Base-by-base conservation (phyloP, 2,113 vertebrate genomes). In the Alouatta palliata region DNA sequence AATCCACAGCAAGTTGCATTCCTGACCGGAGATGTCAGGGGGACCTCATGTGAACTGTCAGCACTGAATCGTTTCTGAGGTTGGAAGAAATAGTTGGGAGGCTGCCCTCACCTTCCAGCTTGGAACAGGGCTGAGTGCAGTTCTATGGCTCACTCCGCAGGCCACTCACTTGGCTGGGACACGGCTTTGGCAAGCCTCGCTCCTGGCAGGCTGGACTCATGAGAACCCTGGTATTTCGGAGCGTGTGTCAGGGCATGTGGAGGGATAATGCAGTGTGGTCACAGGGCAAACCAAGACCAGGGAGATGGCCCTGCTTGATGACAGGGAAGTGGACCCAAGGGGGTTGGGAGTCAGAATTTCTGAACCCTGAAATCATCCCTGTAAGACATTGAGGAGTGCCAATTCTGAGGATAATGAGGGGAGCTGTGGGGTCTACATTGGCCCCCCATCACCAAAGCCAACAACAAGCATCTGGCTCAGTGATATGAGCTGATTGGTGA, bases 21-120 rank as follows among this genome's bases (percentile, higher is more conserved):
- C 79, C 68, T 52, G 40, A 84, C 90, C 2, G 2, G 54, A 93
- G 68, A 79, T 61, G 87, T 83, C 77, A 91, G 76, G 58, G 45
- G 21, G 77, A 49, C 83, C 94, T 94, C 14, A 21, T 30, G 75
- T 86, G 87, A 91, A 35, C 96, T 37, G 75, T 84, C 88, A 80
- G 70, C 76, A 2, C 58, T 4, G 19, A 32, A 47, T 70, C 0
- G 1, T 30, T 37, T 27, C 58, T 70, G 84, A 94, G 61, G 56
- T 73, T 49, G 61, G 56, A 94, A 68, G 58, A 93, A 54, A 20
- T 17, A 20, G 49, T 43, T 35, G 58, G 54, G 61, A 88, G 16
- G 49, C 40, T 54, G 77, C 20, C 23, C 54, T 87, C 84, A 61
- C 68, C 47, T 86, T 84, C 68, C 25, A 45, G 68, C 32, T 43